Conservation (phyloP, 2,113 vertebrate species). For the Oncorhynchus masou region DNA sequence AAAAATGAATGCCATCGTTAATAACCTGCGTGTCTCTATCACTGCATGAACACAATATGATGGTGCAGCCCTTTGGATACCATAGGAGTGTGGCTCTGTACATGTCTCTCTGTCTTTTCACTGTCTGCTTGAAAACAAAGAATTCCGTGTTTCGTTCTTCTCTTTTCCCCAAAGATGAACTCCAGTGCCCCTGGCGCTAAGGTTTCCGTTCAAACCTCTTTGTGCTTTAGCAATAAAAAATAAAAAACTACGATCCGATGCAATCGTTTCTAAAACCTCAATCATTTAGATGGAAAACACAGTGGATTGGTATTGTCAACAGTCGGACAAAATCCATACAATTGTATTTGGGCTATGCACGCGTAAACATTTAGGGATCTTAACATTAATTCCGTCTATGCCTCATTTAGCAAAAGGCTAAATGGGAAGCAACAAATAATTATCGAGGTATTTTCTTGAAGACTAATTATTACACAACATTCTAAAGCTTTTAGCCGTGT, state of each 20-base stretch:
- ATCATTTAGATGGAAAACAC: background rate
- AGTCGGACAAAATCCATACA: background rate
- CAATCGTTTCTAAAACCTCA: background rate
- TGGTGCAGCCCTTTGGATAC: background rate
- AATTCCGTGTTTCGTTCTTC: slow-evolving; percentile 34
- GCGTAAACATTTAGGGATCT: background rate
- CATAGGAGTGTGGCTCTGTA: background rate
- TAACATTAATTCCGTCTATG: background rate
- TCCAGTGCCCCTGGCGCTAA: slow-evolving; percentile 12
- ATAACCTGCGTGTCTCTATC: background rate
- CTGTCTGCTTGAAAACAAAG: slow-evolving; percentile 38
- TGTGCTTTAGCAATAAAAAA: slow-evolving; percentile 9
- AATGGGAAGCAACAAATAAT: too few species aligned
- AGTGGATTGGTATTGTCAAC: background rate
- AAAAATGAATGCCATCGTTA: background rate
- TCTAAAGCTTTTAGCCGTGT: background rate
- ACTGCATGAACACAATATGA: background rate
- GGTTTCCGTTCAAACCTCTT: slow-evolving; percentile 24
- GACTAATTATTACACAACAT: background rate
- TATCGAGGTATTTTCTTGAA: background rate
- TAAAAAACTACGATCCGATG: background rate
- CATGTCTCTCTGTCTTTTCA: background rate
- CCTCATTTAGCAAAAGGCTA: background rate
- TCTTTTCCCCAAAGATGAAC: slow-evolving; percentile 21
- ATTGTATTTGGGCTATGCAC: background rate